These are phyloP conservation scores for Drosophila aff. DNA, from an alignment of 1,140 invertebrate species.

Conservation along the genomic window DNA sequence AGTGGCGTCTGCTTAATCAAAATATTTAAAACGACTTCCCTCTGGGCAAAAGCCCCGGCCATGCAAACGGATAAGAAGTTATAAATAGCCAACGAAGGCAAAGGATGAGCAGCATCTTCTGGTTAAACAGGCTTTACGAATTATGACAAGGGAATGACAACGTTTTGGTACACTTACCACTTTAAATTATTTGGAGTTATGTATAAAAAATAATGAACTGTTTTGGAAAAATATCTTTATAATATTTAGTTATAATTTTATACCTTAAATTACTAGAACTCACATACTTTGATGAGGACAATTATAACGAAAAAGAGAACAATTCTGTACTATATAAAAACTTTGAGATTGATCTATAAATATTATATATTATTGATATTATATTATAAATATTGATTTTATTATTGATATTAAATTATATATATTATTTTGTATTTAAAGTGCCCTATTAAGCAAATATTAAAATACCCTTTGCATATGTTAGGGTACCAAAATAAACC, in stretches of 20 bases:
- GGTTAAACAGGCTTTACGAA: conserved; percentile 49
- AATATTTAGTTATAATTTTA: too few species aligned
- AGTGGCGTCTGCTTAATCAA: conserved; percentile 78
- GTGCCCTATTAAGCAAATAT: neutral
- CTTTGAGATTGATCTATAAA: too few species aligned
- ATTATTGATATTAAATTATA: too few species aligned
- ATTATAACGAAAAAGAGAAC: too few species aligned
- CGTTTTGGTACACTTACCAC: neutral
- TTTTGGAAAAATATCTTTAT: too few species aligned
- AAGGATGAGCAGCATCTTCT: conserved; percentile 46
- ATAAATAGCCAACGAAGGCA: conserved; percentile 55
- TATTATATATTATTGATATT: too few species aligned
- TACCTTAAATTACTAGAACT: too few species aligned
- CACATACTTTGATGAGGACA: too few species aligned
- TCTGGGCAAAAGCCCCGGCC: conserved; percentile 35
- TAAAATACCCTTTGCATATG: neutral
- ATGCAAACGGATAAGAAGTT: conserved; percentile 30
- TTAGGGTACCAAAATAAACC: conserved; percentile 6
- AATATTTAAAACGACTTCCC: conserved; percentile 77
- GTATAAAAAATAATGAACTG: too few species aligned
- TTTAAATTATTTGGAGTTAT: too few species aligned
- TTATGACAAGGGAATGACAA: conserved; percentile 21
- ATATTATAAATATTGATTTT: too few species aligned
- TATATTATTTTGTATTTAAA: neutral
- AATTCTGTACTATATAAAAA: too few species aligned